Base-by-base conservation (phyloP, 92 coral and sea anemone species). In the Galaxea fascicularis region DNA sequence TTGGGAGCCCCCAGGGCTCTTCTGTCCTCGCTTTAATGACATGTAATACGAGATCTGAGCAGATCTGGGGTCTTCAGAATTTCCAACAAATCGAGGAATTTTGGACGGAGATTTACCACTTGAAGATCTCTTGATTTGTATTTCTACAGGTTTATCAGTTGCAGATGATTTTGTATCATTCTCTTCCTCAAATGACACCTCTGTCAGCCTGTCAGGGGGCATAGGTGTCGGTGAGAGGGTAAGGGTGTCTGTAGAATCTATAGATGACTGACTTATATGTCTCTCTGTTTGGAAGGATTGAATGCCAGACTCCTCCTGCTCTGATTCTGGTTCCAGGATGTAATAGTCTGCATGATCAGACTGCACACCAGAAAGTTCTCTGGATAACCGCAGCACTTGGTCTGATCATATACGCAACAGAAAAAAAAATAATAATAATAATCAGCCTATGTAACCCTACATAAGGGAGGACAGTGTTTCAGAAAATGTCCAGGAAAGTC, bases 91-190 rank as follows among this genome's bases (percentile, higher is more conserved):
- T 65, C 98, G 90, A 31, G 98, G 98, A 63, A 94, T 94, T 60
- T 94, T 94, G 10, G 98, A 94, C n/a, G 95, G 95, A 8, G 93
- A 92, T 82, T 94, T 94, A 1, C 98, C 98, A 77, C 95, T 94
- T n/a, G 98, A 89, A 14, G 98, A 81, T 77, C 98, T 89, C 67
- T 94, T 94, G 53, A 94, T 89, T 71, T 83, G 72, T 56, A 91
- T 94, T 49, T 89, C 94, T 6, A 53, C 56, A 5, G 87, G 65
- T 74, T 83, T 74, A 75, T 83, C 74, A 10, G 68, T 20, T 4
- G 22, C 26, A 13, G 31, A 31, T 54, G 65, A n/a, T 25, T 20
- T 29, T 0, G 53, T 6, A 28, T 83, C 82, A 24, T 72, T 56
- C 5, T 4, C 2, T 17, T 51, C 30, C 21, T 83, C 87, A 45